Base-by-base conservation (phyloP, 2,888 invertebrate genomes). In the Polia nebulosa region DNA sequence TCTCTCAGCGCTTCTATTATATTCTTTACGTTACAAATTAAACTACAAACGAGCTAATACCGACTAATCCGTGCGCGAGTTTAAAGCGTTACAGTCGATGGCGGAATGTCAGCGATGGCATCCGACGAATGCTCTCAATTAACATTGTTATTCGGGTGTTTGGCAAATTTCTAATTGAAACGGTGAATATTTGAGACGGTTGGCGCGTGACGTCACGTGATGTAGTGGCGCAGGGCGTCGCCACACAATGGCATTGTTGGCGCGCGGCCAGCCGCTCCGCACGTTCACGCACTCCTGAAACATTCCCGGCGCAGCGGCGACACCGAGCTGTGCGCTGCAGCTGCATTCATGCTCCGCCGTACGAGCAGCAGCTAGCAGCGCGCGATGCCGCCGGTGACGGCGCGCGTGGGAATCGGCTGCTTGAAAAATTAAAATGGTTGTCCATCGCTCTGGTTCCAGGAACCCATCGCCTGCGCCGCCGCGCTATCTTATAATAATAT, bases 141-240 rank as follows among this genome's bases (percentile, higher is more conserved):
- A 91, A 87, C 88, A 85, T 86, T 85, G 90, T 85, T 87, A 90
- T 86, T 87, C 83, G 83, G 80, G 80, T 80, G 88, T 86, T 91
- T 89, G 88, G 89, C 87, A 88, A 90, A 90, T 90, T 89, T 90
- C 87, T 90, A 88, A 91, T 87, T 89, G 90, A 90, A 91, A 88
- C 85, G 67, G 87, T 82, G 85, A 88, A 90, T 89, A 88, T 89
- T 86, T 88, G 75, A 86, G 82, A 85, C 78, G 84, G 75, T 76
- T 81, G 64, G 76, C 73, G 80, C 65, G 87, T 88, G 88, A 86
- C 69, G 87, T 80, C 82, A 81, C 74, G 80, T 83, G 87, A 86
- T 72, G 82, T 75, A 80, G 71, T 72, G 74, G 65, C 34, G 63
- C 44, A 55, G 60, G 60, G 76, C 66, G 65, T 66, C 66, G 74